Evolutionary conservation across 2,113 vertebrate species (phyloP).

Genomic region (Oreocharis arfaki): DNA sequence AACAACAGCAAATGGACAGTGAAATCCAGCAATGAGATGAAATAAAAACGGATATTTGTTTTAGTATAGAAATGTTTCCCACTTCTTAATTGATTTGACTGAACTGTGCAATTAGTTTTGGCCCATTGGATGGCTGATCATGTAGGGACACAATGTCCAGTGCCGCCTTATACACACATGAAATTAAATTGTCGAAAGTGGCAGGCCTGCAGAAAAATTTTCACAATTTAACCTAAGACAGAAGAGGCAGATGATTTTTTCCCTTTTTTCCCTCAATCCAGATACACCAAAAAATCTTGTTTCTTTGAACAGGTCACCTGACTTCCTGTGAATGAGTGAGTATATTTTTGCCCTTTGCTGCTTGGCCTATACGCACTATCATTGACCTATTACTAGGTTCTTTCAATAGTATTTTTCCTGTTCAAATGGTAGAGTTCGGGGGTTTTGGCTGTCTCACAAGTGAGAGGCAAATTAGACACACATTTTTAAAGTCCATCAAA

Average conservation of each 20-base stretch:
- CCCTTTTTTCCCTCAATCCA: neutral
- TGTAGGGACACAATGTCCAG: neutral
- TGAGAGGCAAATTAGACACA: neutral
- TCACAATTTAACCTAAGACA: neutral
- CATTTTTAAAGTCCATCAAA: neutral
- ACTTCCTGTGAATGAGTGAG: neutral
- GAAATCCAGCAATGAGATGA: neutral
- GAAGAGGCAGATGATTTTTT: neutral
- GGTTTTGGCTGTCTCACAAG: neutral
- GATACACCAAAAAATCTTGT: rapidly evolving
- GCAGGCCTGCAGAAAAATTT: neutral
- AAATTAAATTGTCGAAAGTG: neutral
- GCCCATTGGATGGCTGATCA: neutral
- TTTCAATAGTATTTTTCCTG: neutral
- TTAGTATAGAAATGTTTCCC: neutral
- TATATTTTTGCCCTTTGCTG: neutral
- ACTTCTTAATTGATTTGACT: neutral
- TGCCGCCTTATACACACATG: neutral
- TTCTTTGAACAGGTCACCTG: neutral
- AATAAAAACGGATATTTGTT: neutral
- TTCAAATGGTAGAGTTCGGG: neutral
- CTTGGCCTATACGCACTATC: neutral
- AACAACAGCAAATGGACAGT: slow-evolving; percentile 33
- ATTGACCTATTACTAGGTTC: neutral
- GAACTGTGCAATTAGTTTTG: neutral